Evolutionary conservation across 2,888 invertebrate species (phyloP), one percentile per base, ranked within the genome.

Genomic region (Himalopsyche anomala): DNA sequence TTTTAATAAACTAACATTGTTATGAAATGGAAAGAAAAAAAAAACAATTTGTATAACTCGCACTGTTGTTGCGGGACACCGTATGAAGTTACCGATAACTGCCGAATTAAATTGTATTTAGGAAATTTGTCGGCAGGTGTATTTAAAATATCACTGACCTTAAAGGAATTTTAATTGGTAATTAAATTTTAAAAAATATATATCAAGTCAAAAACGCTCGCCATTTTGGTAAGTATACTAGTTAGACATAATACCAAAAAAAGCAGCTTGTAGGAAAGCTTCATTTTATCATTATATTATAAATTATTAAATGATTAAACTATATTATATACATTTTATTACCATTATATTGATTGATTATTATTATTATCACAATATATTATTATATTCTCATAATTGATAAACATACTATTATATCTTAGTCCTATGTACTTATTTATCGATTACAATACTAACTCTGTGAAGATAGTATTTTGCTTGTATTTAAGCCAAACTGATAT

Each of bases 191-290:
- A 85, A 88, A 82, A 74, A 84, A 86, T 87, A 87, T 88, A 89
- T 89, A 89, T 88, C 86, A 87, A 85, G 90, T 91, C 91, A 91
- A 91, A 91, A 92, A 92, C 92, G 92, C 91, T 86, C 55, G 88
- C 89, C 89, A 89, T 84, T 88, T 90, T 90, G 93, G 92, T 92
- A 91, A 94, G 94, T 94, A 93, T 94, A 94, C 94, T 94, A 94
- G 94, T 94, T 94, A 94, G 94, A 93, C 93, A 93, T 94, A 94
- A 94, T 94, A 94, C 82, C 87, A 86, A 92, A 93, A 92, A 93
- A 94, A 93, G 92, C 93, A 93, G 92, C 93, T 92, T 92, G 93
- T 93, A 93, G 93, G 91, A 92, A 93, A 92, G 93, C 93, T 94
- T 94, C 93, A 93, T 93, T 92, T 93, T 93, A 93, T 93, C 92